Percentiles rank a stretch among this genome's conserved stretches.
These are phyloP conservation scores for Automeris io DNA, from an alignment of 2,888 invertebrate species.

Conservation along the genomic window DNA sequence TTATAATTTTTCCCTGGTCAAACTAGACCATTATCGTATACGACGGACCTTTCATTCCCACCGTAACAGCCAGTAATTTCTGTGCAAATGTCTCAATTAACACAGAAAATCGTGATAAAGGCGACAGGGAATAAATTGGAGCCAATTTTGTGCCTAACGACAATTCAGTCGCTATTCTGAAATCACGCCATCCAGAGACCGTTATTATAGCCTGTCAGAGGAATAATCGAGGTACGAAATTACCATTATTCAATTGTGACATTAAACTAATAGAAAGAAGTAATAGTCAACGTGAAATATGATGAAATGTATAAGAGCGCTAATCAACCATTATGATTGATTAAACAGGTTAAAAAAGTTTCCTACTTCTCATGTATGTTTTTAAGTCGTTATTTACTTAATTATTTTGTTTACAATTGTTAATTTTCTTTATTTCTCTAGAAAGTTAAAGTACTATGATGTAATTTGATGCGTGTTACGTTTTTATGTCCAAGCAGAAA, in stretches of 20 bases:
- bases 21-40: constrained; percentile 22
- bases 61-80: constrained; percentile 40
- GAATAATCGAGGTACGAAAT: constrained; percentile 27
- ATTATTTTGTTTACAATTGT: too few relatives aligned
- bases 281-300: too few relatives aligned
- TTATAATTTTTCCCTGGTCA: constrained; percentile 24
- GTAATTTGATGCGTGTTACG: too few relatives aligned
- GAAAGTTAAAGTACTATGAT: too few relatives aligned
- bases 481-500: too few relatives aligned
- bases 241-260: constrained; percentile 13
- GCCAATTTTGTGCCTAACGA: constrained; percentile 46
- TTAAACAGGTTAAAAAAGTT: too few relatives aligned
- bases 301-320: too few relatives aligned
- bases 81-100: constrained; percentile 66
- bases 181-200: constrained; percentile 24
- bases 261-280: constrained; percentile 3
- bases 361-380: too few relatives aligned
- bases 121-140: constrained; percentile 53
- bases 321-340: too few relatives aligned
- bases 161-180: constrained; percentile 41
- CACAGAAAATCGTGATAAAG: constrained; percentile 54
- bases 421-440: too few relatives aligned
- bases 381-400: too few relatives aligned
- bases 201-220: constrained; percentile 31
- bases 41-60: constrained; percentile 26